Base-by-base conservation (phyloP, 2,113 vertebrate species). In the Calyptommatus sinebrachiatus region DNA sequence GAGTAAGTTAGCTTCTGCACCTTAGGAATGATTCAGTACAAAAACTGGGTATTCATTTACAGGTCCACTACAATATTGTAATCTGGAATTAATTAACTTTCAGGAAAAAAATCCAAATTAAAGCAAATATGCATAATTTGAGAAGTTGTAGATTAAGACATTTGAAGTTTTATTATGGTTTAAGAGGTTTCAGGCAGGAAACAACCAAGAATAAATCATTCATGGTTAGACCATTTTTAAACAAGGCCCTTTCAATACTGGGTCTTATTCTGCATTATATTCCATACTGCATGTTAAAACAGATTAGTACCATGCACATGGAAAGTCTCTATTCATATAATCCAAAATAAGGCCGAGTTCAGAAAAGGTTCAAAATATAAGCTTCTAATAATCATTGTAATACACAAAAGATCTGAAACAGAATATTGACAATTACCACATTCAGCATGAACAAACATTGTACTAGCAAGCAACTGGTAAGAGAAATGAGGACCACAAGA, bases 181-280 rank as follows among this genome's bases (percentile, higher is more conserved):
- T 50, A 50, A 50, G 50, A 41, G 18, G 53, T 57, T 57, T 22
- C 71, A 71, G 50, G n/a, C 73, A 86, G 61, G 60, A 82, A 29
- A 28, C 21, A 86, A 67, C 16, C 61, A 9, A 66, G 63, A 65
- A 28, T 10, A 69, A 53, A 53, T n/a, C n/a, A 67, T 68, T 74
- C 53, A 78, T 35, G 50, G 68, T 53, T 48, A 73, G 28, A 73
- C 20, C 9, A 26, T 48, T 6, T 71, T 63, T 68, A 62, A 66
- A 71, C 20, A 65, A 45, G 8, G 65, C 1, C 50, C 35, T 41
- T 41, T 41, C 5, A 41, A 41, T 41, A 41, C 35, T 41, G 35
- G 35, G 35, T 5, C 35, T 41, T 41, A 41, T 41, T 41, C 35
- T 41, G 35, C 35, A 41, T 41, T 41, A 41, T 41, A 41, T 41